These are phyloP conservation scores for Apodemus sylvaticus DNA, from an alignment of 2,113 vertebrate species.

Conservation along the genomic window DNA sequence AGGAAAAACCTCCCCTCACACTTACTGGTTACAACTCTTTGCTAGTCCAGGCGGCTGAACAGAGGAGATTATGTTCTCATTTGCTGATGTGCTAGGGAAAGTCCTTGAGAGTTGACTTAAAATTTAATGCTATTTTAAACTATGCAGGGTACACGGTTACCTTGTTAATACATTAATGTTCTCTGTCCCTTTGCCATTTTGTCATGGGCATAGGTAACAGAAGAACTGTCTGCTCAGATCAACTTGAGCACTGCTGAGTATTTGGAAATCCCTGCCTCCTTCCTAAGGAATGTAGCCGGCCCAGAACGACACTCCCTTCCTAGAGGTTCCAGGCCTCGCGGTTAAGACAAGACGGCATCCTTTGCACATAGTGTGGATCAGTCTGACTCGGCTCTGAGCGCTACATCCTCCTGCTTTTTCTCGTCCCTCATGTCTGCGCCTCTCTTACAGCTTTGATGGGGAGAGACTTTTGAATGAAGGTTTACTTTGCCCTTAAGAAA, in stretches of 20 bases:
- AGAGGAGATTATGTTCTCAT: neutral
- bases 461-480: slow-evolving; percentile 11
- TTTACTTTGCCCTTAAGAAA: slow-evolving; percentile 16
- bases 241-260: neutral
- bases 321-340: neutral
- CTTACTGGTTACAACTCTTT: neutral
- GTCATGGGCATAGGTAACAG: neutral
- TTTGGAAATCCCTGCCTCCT: neutral
- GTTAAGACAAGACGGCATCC: neutral
- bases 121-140: slow-evolving; percentile 18
- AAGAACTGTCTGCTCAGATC: neutral
- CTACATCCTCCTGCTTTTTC: accelerated
- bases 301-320: slow-evolving; percentile 7
- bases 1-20: neutral
- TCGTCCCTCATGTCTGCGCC: neutral
- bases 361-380: neutral
- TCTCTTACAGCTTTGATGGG: slow-evolving; percentile 15
- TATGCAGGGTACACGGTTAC: neutral
- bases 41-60: neutral
- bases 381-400: neutral
- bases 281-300: neutral
- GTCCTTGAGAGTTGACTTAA: neutral
- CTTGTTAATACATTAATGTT: neutral
- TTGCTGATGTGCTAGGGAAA: neutral
- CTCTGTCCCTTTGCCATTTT: neutral